Evolutionary conservation across 1,140 invertebrate genomes (phyloP).

Genomic region (Anastatus disparis): DNA sequence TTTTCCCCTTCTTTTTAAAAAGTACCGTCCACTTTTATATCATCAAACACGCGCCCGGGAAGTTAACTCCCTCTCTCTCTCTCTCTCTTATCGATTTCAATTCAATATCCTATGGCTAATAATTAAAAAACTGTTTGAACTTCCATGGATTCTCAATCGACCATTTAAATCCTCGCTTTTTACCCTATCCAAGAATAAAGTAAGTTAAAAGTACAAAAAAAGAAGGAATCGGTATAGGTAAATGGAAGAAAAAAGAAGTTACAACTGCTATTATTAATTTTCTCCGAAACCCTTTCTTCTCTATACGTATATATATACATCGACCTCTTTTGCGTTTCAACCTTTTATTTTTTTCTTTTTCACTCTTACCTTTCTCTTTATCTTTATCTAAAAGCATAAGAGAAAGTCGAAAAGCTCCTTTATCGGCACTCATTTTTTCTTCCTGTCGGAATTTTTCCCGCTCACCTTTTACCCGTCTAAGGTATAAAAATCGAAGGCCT

Average conservation of each 20-base stretch:
- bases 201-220: too few relatives aligned
- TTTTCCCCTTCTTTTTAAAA: too few relatives aligned
- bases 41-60: too few relatives aligned
- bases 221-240: background rate
- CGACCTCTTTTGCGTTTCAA: slow-evolving; percentile 4
- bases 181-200: background rate
- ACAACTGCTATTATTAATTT: slow-evolving; percentile 31
- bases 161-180: background rate
- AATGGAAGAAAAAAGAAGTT: background rate
- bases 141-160: background rate
- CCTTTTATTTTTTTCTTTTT: too few relatives aligned
- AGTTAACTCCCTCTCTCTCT: too few relatives aligned
- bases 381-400: too few relatives aligned
- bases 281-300: too few relatives aligned
- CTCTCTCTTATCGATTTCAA: background rate
- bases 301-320: background rate
- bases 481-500: slow-evolving; percentile 24
- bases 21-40: too few relatives aligned
- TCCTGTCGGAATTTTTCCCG: slow-evolving; percentile 30
- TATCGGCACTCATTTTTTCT: slow-evolving; percentile 32
- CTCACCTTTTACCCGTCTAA: background rate
- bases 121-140: slow-evolving; percentile 24
- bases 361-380: background rate
- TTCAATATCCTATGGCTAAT: slow-evolving; percentile 9
- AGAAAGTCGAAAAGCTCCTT: slow-evolving; percentile 2